A percentile compares a stretch with the other conserved stretches of the same genome.
Evolutionary conservation across 2,797 vertebrate species (phyloP).

Genomic region (Pantherophis vulpinus): DNA sequence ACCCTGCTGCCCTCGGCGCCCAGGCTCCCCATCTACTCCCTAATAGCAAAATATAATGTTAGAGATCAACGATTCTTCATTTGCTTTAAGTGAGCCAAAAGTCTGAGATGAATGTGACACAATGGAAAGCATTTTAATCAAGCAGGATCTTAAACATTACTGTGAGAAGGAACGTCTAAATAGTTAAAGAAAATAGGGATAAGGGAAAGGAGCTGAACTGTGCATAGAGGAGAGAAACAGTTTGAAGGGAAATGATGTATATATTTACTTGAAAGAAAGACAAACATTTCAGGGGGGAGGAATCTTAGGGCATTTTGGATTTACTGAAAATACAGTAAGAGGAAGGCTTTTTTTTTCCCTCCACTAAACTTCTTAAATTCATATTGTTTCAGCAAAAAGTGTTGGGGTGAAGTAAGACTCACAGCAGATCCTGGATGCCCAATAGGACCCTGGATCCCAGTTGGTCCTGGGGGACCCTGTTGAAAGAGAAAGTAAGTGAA

Average conservation of each 20-base stretch:
- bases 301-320: background rate
- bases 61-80: background rate
- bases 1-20: constrained; percentile 87
- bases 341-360: background rate
- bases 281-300: background rate
- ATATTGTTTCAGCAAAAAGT: background rate
- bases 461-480: constrained; percentile 85
- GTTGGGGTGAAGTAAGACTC: constrained; percentile 51
- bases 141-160: background rate
- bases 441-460: constrained; percentile 82
- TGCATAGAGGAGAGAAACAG: background rate
- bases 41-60: constrained; percentile 45
- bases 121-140: background rate
- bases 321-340: background rate
- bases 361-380: background rate
- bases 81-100: background rate
- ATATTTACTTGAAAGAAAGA: background rate
- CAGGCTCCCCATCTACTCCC: constrained; percentile 88
- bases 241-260: background rate
- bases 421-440: constrained; percentile 83
- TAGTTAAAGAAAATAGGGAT: background rate
- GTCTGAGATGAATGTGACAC: background rate
- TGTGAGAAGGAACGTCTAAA: background rate
- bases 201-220: no score
- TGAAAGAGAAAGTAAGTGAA: constrained; percentile 3